These are phyloP conservation scores for Pagrus major DNA, from an alignment of 2,113 vertebrate species.

Conservation along the genomic window DNA sequence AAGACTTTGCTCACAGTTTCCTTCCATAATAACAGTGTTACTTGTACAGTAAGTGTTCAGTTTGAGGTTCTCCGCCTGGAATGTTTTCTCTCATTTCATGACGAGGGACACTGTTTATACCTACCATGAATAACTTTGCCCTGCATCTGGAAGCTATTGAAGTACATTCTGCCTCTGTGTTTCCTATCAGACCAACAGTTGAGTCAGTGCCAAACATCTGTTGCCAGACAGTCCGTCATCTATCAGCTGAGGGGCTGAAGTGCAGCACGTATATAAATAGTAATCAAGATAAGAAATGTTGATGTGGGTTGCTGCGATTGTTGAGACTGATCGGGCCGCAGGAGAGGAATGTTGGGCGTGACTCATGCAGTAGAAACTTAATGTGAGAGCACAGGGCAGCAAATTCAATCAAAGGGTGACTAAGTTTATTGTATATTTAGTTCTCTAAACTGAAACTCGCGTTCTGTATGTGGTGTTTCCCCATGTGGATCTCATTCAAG, in stretches of 20 bases:
- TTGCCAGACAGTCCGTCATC: conserved; percentile 50
- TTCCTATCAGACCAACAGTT: conserved; percentile 25
- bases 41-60: conserved; percentile 17
- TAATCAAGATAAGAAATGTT: conserved; percentile 50
- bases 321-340: conserved; percentile 30
- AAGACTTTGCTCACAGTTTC: background rate
- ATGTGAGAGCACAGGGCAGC: background rate
- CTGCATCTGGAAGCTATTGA: conserved; percentile 48
- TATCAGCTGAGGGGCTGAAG: conserved; percentile 44
- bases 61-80: background rate
- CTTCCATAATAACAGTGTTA: conserved; percentile 7
- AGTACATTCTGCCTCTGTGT: conserved; percentile 12
- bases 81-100: background rate
- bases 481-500: conserved; percentile 10
- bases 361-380: conserved; percentile 38
- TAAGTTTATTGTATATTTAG: background rate
- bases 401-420: background rate
- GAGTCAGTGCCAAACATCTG: conserved; percentile 50
- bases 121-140: conserved; percentile 26
- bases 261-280: conserved; percentile 38
- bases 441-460: background rate
- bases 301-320: conserved; percentile 23
- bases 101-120: conserved; percentile 13
- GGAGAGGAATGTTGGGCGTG: conserved; percentile 48
- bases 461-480: background rate